Conservation (phyloP, 2,797 vertebrate genomes). For the Oreortyx pictus region DNA sequence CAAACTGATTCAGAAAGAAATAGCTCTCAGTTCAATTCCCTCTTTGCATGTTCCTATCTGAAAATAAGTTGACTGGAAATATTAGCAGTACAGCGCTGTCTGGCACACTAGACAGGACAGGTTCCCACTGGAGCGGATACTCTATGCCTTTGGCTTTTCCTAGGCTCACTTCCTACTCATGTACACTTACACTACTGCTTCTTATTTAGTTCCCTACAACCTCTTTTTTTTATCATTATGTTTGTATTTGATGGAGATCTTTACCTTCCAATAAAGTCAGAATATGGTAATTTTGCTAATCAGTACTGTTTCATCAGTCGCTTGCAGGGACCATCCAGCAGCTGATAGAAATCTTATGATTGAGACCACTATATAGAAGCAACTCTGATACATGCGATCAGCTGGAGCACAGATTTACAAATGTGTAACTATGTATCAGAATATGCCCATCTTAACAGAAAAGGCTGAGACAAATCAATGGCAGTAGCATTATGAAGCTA, state of each 20-base stretch:
- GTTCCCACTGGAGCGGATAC: accelerated
- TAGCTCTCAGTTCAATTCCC: neutral
- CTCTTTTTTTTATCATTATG: neutral
- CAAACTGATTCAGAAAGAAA: neutral
- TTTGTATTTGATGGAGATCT: neutral
- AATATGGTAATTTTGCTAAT: neutral
- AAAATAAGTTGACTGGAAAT: neutral
- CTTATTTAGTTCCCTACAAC: no score
- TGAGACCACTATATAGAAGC: neutral
- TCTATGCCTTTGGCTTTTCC: accelerated
- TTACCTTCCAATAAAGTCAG: neutral
- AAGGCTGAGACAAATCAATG: neutral
- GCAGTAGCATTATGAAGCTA: neutral
- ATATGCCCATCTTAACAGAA: neutral
- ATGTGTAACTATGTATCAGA: neutral
- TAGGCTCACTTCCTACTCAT: neutral
- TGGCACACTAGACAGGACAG: neutral
- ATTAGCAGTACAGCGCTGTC: neutral
- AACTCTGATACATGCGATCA: neutral
- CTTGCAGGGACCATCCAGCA: neutral
- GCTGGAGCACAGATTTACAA: neutral
- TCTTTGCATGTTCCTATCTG: neutral
- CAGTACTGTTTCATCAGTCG: neutral
- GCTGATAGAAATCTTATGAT: neutral
- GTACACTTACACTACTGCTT: no score